Evolutionary conservation across 2,888 invertebrate genomes (phyloP), one percentile per base, ranked within the genome.

Genomic region (Rhagonycha lutea): DNA sequence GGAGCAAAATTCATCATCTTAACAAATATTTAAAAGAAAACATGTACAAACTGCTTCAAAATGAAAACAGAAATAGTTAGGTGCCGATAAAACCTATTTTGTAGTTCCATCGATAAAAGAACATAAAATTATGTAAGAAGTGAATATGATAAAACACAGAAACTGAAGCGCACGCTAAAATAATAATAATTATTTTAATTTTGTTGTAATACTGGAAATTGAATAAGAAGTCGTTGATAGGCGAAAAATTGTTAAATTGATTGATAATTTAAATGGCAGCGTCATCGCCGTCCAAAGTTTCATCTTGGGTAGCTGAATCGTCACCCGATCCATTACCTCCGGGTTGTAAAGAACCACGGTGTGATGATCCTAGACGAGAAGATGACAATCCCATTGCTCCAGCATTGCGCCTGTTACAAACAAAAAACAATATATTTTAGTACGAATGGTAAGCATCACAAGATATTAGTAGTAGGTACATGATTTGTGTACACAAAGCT

Each of bases 261-360:
- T 14, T 23, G 63, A 24, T 69, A 65, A 24, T 63, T 74, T 78
- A 78, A 74, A 78, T 91, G 79, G 89, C 89, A 79, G 88, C 89
- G 80, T 94, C 94, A 83, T 94, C 93, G 84, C 93, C 94, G 87
- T 94, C 94, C 87, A 93, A 90, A 83, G 93, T 92, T 85, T 94
- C 94, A 87, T 94, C 92, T 88, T 94, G 93, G 81, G 93, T 93
- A 85, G 92, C 90, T 76, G 93, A 93, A 87, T 94, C 94, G 87
- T 94, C 94, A 9, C 94, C 94, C 65, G 93, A 93, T 80, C 93
- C 93, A 80, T 88, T 87, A 61, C 88, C 90, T 63, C 90, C 89
- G 24, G 93, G 91, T 83, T 91, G 92, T 68, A 94, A 90, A 4
- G 94, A 94, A 47, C 93, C 91, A 74, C 94, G 91, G 88, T 94